Base-by-base conservation (phyloP, 1,140 invertebrate genomes). In the Subanguina moxae region DNA sequence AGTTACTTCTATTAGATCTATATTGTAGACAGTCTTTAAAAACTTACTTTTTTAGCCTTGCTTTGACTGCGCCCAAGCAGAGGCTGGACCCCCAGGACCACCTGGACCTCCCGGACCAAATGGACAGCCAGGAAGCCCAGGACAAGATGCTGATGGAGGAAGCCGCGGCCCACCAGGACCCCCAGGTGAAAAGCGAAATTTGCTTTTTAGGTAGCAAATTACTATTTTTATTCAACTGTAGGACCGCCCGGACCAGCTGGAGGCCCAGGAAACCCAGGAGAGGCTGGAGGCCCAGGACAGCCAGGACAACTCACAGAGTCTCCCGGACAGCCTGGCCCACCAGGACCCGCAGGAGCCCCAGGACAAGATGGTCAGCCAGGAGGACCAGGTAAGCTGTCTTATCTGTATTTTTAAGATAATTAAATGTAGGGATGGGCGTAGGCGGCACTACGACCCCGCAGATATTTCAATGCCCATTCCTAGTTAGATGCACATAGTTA, bases 51-150 rank as follows among this genome's bases (percentile, higher is more conserved):
- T n/a, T n/a, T n/a, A n/a, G n/a, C 68, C 68, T 25, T 45, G 66
- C 45, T 48, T 28, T 1, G 57, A 27, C 15, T 72, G 68, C 32
- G 58, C n/a, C 19, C 58, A 56, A 8, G 68, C 25, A n/a, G 62
- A 74, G 5, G 42, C 63, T 23, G 64, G 72, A 23, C 48, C 67
- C 17, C 62, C 61, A 30, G 73, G 73, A 19, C 73, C 73, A 0
- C 57, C 73, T n/a, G 73, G 73, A 43, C 73, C 74, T 17, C 38
- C 73, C 1, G 68, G 73, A 48, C 61, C 64, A 1, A 46, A 63
- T 57, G 32, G 73, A 28, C 59, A 76, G 7, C 71, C 73, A n/a
- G 73, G 73, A 59, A 13, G 21, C n/a, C 62, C 73, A 1, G 73
- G 73, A 42, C 57, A 42, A 62, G 58, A 56, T 46, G 62, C 73